Evolutionary conservation across 2,797 vertebrate genomes (phyloP), one percentile per base, ranked within the genome.

Genomic region (Synaphobranchus kaupii): DNA sequence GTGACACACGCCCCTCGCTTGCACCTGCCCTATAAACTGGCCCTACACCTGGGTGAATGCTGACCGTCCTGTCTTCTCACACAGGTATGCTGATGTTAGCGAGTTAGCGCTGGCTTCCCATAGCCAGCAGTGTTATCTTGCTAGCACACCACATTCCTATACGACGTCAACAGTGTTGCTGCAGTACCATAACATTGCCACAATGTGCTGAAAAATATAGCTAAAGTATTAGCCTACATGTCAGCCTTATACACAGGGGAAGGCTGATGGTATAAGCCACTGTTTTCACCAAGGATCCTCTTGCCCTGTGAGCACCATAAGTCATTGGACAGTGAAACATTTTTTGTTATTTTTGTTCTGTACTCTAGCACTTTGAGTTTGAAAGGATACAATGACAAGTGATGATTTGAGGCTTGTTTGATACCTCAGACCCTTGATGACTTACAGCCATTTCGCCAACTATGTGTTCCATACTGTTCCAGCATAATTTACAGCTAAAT

Each of bases 61-160:
- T 63, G 28, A 83, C 78, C 60, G 48, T 7, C 44, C 86, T 5
- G 47, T 28, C 60, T 28, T 86, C 86, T n/a, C 86, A 86, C 44
- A 1, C 73, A 82, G 28, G 63, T 10, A n/a, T 15, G n/a, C 31
- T 17, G 20, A 25, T 0, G 54, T 52, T 86, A 71, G 68, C 50
- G 68, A 4, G 31, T 78, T 73, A 80, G 85, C 68, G 54, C 78
- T 66, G 28, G 20, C 9, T 63, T 48, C 58, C 48, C 60, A 50
- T 15, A 44, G 56, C 39, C n/a, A 66, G 25, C 15, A 28, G 48
- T 17, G 68, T 8, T 9, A 78, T 20, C 73, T 47, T 22, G 34
- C 34, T 9, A 47, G 2, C 39, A 6, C 17, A 8, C 8, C 34
- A 20, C 28, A 34, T 76, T 76, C 63, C 8, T 15, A 15, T 22